Conservation (phyloP, 2,113 vertebrate species). For the Dicaeum eximium region DNA sequence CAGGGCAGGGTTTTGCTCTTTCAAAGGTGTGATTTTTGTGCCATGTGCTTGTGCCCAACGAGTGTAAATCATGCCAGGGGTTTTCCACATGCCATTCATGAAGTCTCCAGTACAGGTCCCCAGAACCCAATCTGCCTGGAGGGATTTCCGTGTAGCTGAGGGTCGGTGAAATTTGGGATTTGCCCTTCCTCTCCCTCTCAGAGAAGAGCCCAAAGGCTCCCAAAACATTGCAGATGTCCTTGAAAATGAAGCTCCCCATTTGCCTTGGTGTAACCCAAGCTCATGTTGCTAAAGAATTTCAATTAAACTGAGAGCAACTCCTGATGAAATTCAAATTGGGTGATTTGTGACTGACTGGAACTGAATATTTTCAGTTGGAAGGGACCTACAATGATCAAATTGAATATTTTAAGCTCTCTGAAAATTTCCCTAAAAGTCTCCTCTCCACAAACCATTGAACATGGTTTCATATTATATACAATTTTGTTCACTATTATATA, state of each 20-base stretch:
- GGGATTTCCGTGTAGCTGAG: background rate
- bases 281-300: background rate
- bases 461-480: background rate
- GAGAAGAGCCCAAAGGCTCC: background rate
- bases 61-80: background rate
- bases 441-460: background rate
- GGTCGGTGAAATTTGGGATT: background rate
- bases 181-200: background rate
- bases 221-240: background rate
- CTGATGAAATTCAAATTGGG: background rate
- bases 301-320: background rate
- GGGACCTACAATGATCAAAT: background rate
- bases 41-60: background rate
- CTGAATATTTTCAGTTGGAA: background rate
- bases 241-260: background rate
- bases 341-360: background rate
- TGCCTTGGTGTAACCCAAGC: background rate
- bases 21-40: rapidly evolving
- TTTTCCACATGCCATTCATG: background rate
- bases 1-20: background rate
- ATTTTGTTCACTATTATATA: background rate
- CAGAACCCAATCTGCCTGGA: background rate
- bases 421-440: background rate
- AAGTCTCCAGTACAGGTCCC: background rate
- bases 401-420: background rate